These are phyloP conservation scores for Boloria selene DNA, from an alignment of 2,888 invertebrate species.

Conservation along the genomic window DNA sequence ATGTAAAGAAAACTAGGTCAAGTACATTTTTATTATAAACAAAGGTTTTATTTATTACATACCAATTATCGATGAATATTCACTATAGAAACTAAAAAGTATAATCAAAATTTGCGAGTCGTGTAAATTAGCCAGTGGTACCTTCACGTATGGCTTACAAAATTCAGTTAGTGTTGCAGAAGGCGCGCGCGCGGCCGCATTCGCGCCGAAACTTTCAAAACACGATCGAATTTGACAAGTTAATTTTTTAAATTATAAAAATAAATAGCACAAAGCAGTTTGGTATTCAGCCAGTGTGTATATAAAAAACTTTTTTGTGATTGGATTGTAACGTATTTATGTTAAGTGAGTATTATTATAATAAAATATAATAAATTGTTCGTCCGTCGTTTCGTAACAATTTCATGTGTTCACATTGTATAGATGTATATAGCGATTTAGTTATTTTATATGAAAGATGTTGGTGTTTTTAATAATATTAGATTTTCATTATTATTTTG, in stretches of 20 bases:
- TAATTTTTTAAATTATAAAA: constrained; percentile 45
- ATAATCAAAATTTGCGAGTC: constrained; percentile 24
- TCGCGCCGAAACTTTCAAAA: constrained; percentile 72
- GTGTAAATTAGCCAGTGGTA: constrained; percentile 51
- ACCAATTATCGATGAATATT: neutral
- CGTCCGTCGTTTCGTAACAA: constrained; percentile 62
- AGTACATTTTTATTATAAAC: constrained; percentile 8
- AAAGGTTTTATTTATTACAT: constrained; percentile 3
- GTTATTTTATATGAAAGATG: neutral
- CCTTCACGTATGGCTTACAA: constrained; percentile 76
- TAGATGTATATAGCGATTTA: constrained; percentile 3
- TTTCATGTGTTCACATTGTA: constrained; percentile 7
- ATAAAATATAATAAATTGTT: constrained; percentile 60
- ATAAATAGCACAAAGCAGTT: constrained; percentile 27
- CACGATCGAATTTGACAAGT: constrained; percentile 43
- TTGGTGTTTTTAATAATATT: neutral
- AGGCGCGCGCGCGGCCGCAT: constrained; percentile 76
- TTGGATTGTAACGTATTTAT: constrained; percentile 75
- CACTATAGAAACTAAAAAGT: constrained; percentile 11
- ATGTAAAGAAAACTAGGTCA: constrained; percentile 13
- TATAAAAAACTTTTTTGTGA: constrained; percentile 53
- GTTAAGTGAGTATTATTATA: constrained; percentile 66
- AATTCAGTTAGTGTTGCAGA: constrained; percentile 76
- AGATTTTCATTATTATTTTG: constrained; percentile 20
- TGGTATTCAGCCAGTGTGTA: constrained; percentile 48